phyloP scores from a whole-genome alignment of 2,888 invertebrate species.

The Sphaerophoria rueppellii region DNA sequence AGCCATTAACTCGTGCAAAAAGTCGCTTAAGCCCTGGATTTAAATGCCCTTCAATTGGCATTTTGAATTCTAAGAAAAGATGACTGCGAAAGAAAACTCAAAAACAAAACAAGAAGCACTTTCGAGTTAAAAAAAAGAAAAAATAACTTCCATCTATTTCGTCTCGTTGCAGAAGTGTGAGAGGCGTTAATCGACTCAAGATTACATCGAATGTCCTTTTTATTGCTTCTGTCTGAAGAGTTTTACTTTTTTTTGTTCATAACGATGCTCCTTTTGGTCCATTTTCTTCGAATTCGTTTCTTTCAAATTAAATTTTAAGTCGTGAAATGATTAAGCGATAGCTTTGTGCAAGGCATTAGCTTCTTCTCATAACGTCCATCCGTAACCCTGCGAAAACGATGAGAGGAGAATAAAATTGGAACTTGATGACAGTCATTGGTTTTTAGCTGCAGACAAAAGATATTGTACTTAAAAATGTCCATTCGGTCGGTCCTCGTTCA shows the following conservation, averaged over 20 bases:
- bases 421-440: constrained; percentile 47
- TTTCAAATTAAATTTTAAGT: constrained; percentile 38
- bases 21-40: constrained; percentile 54
- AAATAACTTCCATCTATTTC: neutral
- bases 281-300: constrained; percentile 36
- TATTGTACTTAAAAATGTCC: neutral
- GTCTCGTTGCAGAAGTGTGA: neutral
- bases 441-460: constrained; percentile 17
- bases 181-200: constrained; percentile 62
- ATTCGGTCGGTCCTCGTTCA: neutral
- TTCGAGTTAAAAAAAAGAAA: neutral
- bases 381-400: neutral
- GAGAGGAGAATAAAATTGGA: neutral
- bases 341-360: constrained; percentile 40
- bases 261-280: neutral
- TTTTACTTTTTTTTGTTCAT: neutral
- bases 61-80: constrained; percentile 30
- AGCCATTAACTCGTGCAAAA: constrained; percentile 51
- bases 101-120: constrained; percentile 5
- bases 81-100: neutral
- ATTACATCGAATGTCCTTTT: constrained; percentile 61
- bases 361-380: too few species aligned
- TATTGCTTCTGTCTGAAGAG: constrained; percentile 34
- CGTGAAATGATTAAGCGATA: constrained; percentile 47
- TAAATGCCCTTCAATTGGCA: constrained; percentile 51